Base-by-base conservation (phyloP, 2,888 invertebrate species). In the Pristionchus entomophagus region DNA sequence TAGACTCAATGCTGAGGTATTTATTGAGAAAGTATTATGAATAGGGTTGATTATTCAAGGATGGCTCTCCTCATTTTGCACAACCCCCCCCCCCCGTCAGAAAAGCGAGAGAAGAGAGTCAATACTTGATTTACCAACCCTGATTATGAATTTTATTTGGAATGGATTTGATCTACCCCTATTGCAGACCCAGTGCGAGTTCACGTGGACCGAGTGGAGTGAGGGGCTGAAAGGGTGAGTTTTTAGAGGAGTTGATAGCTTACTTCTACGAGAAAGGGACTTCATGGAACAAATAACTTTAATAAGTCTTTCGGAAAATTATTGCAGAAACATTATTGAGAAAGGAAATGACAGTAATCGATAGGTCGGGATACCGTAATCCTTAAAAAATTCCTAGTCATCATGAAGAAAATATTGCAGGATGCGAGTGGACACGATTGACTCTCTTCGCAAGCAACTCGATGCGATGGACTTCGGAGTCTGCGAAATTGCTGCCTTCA, bases 1-100 rank as follows among this genome's bases (percentile, higher is more conserved):
- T 98, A 98, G 97, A 94, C 97, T 98, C 94, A 96, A 96, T 94
- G 98, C 98, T 14, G 97, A 62, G 62, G 86, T 69, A 4, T 3
- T 19, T 19, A 2, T 65, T 22, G 35, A 10, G 32, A 3, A 17
- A 2, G 5, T 17, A 35, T 65, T 17, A 35, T 8, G 35, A 19
- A 19, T n/a, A n/a, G n/a, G n/a, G 26, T 35, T 6, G 8, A 35
- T 12, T 10, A 5, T 65, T 14, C 12, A 19, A 65, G 8, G 2
- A 35, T 29, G 62, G 29, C 6, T 32, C 8, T 10, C 29, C 32
- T 8, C 32, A 1, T 62, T 1, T 32, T 26, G 62, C 62, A 32
- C 12, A 14, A 8, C 32, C 14, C 8, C 19, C 6, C 4, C 0
- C 6, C 10, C 1, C 1, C 32, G n/a, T n/a, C 8, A 8, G n/a